phyloP scores from a whole-genome alignment of 2,113 vertebrate species.

The Pedionomus torquatus region DNA sequence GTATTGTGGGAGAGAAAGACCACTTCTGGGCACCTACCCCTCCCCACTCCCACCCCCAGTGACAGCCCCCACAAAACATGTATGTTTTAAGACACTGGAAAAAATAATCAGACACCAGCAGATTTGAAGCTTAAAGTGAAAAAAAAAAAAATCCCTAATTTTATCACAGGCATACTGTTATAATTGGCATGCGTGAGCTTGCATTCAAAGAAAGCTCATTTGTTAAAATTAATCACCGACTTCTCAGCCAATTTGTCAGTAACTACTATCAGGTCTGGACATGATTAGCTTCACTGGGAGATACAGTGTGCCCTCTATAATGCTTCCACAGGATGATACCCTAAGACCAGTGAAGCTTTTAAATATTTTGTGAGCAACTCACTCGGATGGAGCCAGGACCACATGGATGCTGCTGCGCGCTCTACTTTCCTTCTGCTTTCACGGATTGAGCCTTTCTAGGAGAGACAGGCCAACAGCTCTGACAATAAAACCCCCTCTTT shows the following conservation, averaged over 20 bases:
- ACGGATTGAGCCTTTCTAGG: neutral
- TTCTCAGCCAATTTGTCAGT: constrained; percentile 5
- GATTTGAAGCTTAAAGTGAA: neutral
- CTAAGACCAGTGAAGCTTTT: neutral
- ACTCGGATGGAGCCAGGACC: neutral
- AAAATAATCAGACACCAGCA: neutral
- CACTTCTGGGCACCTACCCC: neutral
- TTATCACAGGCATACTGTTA: neutral
- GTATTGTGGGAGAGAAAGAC: neutral
- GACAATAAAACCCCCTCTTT: accelerated
- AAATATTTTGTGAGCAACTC: neutral
- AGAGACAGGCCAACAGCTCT: neutral
- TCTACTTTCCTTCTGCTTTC: neutral
- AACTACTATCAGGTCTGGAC: neutral
- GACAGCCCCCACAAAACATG: neutral
- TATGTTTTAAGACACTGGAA: neutral
- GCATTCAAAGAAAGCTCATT: constrained; percentile 13
- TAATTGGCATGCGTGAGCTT: neutral
- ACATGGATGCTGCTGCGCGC: neutral
- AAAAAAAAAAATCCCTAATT: neutral
- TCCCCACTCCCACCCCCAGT: accelerated
- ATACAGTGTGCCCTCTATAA: neutral
- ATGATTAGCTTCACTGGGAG: neutral
- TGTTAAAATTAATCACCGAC: constrained; percentile 37
- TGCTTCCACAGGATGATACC: neutral